Percentiles rank a stretch among this genome's conserved stretches.
Evolutionary conservation across 2,888 invertebrate genomes (phyloP).

Genomic region (Aleiodes alternator): DNA sequence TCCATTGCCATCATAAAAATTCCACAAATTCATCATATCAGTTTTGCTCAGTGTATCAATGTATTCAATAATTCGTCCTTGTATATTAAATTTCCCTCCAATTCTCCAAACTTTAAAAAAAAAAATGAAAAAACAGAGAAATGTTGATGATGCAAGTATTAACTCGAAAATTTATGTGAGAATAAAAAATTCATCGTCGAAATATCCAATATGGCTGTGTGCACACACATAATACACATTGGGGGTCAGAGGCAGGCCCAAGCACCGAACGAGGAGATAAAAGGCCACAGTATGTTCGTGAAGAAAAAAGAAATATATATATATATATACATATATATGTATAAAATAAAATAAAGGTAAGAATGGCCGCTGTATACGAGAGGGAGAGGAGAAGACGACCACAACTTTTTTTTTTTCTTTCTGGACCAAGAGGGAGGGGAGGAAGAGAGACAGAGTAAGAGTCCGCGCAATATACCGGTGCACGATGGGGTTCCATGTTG

Average conservation of each 20-base stretch:
- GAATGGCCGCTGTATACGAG: slow-evolving; percentile 30
- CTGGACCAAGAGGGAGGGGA: slow-evolving; percentile 50
- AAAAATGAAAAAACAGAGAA: neutral
- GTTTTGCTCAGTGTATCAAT: too few species aligned
- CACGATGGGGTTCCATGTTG: slow-evolving; percentile 72
- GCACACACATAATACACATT: slow-evolving; percentile 30
- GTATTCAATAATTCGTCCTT: too few species aligned
- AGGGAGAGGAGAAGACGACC: slow-evolving; percentile 22
- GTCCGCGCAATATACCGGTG: slow-evolving; percentile 46
- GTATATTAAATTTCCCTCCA: neutral
- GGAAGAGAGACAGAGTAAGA: slow-evolving; percentile 37
- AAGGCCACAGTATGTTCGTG: slow-evolving; percentile 39
- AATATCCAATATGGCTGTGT: slow-evolving; percentile 30
- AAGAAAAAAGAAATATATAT: slow-evolving; percentile 28
- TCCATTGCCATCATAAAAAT: too few species aligned
- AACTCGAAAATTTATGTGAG: slow-evolving; percentile 32
- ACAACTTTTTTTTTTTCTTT: slow-evolving; percentile 18
- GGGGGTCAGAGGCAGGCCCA: slow-evolving; percentile 20
- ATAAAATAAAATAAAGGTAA: slow-evolving; percentile 34
- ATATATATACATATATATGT: slow-evolving; percentile 10
- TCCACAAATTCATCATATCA: too few species aligned
- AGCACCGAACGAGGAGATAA: slow-evolving; percentile 36
- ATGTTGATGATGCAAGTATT: slow-evolving; percentile 26
- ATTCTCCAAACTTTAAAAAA: neutral
- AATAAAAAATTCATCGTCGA: slow-evolving; percentile 34